Conservation (phyloP, 2,113 vertebrate species). For the Orientallactaga bullata region DNA sequence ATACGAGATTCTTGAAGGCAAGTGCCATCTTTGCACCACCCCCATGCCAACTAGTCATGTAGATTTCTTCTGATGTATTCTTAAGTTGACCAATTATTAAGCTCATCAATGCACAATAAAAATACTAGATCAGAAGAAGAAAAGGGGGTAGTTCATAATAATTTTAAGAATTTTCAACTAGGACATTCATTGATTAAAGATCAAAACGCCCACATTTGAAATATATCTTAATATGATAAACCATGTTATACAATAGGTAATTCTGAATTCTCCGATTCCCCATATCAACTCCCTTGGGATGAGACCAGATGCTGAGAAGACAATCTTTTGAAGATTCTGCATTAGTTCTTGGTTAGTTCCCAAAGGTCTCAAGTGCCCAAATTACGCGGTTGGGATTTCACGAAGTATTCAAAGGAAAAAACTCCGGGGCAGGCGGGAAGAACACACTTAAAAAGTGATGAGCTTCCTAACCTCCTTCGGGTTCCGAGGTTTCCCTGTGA, state of each 20-base stretch:
- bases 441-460: conserved; percentile 67
- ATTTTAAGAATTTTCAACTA: conserved; percentile 66
- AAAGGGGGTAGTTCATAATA: conserved; percentile 39
- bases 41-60: conserved; percentile 27
- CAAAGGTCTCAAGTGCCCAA: conserved; percentile 65
- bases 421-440: conserved; percentile 74
- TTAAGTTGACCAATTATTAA: conserved; percentile 65
- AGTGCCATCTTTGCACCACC: conserved; percentile 61
- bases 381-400: conserved; percentile 62
- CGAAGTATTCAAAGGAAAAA: conserved; percentile 66
- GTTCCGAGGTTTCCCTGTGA: conserved; percentile 83
- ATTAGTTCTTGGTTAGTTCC: conserved; percentile 65
- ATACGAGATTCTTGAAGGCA: conserved; percentile 57
- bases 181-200: conserved; percentile 36
- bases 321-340: conserved; percentile 68
- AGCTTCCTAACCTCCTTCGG: conserved; percentile 83
- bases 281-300: conserved; percentile 58
- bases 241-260: conserved; percentile 41
- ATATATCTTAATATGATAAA: conserved; percentile 52
- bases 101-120: conserved; percentile 48
- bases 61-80: conserved; percentile 64
- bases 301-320: neutral
- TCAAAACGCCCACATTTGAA: conserved; percentile 47
- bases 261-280: conserved; percentile 53
- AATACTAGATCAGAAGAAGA: conserved; percentile 74